phyloP scores from a whole-genome alignment of 1,140 invertebrate genomes.

The Rhagoletis pomonella region DNA sequence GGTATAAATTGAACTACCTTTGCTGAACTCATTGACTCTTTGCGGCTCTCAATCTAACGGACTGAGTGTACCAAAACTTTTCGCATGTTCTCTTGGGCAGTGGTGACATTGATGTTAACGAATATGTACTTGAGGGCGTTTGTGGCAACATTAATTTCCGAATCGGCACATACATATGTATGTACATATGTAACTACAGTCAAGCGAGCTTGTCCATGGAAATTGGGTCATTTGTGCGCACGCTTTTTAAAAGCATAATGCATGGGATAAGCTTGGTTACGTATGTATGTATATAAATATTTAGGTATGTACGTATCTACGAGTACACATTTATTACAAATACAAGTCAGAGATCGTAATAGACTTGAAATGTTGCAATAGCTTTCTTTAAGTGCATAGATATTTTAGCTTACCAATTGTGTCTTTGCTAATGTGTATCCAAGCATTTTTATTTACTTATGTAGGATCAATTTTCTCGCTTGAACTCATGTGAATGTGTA shows the following conservation, averaged over 20 bases:
- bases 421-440: neutral
- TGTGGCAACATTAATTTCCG: constrained; percentile 25
- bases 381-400: neutral
- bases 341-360: neutral
- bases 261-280: neutral
- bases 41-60: neutral
- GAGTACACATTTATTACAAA: neutral
- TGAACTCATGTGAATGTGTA: neutral
- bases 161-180: neutral
- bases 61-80: neutral
- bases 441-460: neutral
- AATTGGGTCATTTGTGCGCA: constrained; percentile 23
- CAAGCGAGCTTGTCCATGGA: constrained; percentile 20
- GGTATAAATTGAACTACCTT: neutral
- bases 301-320: neutral
- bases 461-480: constrained; percentile 12
- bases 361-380: neutral
- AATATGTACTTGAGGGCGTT: constrained; percentile 45
- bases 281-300: neutral
- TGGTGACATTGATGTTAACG: constrained; percentile 24
- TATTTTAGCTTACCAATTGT: neutral
- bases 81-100: neutral
- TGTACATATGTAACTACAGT: neutral
- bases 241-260: neutral
- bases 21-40: constrained; percentile 37